Evolutionary conservation across 2,113 vertebrate species (phyloP).

Genomic region (Sialia sialis): DNA sequence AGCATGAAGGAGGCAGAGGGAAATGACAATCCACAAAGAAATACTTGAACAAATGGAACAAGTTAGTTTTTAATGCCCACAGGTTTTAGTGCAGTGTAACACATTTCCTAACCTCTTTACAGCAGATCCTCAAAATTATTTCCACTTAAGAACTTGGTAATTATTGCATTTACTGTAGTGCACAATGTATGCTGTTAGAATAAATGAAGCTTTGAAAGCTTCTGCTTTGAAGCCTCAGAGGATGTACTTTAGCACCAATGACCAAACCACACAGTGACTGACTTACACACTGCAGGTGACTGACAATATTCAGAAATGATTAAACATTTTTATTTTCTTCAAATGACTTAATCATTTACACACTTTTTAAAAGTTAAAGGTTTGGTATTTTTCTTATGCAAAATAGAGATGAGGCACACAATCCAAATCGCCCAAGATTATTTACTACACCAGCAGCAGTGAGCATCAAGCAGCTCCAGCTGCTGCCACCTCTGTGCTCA

Average conservation of each 20-base stretch:
- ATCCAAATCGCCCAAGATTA: not conserved
- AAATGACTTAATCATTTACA: not conserved
- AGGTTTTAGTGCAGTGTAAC: not conserved
- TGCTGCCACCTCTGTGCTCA: not conserved
- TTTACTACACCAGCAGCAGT: not conserved
- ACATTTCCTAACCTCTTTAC: not conserved
- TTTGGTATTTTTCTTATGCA: not conserved
- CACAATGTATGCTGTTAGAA: not conserved
- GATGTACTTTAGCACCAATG: not conserved
- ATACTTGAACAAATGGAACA: not conserved
- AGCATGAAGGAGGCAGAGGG: not conserved
- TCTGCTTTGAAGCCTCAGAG: not conserved
- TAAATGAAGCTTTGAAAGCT: not conserved
- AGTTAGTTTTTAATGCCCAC: not conserved
- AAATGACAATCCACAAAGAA: not conserved
- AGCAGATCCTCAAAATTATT: not conserved
- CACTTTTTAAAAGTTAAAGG: not conserved
- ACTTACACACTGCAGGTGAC: not conserved
- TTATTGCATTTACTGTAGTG: not conserved
- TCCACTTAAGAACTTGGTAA: not conserved
- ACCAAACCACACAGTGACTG: not conserved
- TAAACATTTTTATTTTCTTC: not conserved
- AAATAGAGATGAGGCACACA: not conserved
- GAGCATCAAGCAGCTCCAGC: fast-evolving
- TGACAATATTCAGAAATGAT: not conserved